Conservation (phyloP, 2,113 vertebrate species). For the Brevimyrus niger region DNA sequence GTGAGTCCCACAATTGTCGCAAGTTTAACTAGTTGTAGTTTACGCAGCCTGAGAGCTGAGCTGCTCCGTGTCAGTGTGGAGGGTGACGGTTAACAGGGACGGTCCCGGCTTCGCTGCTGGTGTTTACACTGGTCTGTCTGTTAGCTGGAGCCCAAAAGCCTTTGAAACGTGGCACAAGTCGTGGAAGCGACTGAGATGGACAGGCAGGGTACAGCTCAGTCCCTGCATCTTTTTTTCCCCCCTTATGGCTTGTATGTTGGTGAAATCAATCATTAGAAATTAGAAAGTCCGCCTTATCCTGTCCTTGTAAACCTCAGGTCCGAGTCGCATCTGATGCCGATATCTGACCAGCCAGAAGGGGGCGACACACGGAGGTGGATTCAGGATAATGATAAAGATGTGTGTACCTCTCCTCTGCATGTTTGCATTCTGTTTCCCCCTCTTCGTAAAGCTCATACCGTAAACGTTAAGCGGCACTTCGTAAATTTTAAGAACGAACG, state of each 20-base stretch:
- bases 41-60: neutral
- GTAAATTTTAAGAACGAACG: neutral
- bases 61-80: neutral
- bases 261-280: neutral
- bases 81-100: neutral
- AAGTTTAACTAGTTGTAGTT: neutral
- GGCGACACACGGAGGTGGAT: neutral
- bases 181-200: neutral
- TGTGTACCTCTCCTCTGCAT: neutral
- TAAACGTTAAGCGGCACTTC: neutral
- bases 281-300: neutral
- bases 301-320: neutral
- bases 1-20: neutral
- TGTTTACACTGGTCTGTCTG: neutral
- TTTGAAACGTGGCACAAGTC: neutral
- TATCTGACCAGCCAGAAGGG: neutral
- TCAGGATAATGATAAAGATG: neutral
- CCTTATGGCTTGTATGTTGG: neutral
- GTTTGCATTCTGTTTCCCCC: neutral
- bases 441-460: neutral
- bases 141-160: neutral
- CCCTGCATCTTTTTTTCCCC: neutral
- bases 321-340: neutral
- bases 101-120: neutral
- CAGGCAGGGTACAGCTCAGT: neutral